Conservation (phyloP, 2,888 invertebrate genomes). For the Synanthedon formicaeformis region DNA sequence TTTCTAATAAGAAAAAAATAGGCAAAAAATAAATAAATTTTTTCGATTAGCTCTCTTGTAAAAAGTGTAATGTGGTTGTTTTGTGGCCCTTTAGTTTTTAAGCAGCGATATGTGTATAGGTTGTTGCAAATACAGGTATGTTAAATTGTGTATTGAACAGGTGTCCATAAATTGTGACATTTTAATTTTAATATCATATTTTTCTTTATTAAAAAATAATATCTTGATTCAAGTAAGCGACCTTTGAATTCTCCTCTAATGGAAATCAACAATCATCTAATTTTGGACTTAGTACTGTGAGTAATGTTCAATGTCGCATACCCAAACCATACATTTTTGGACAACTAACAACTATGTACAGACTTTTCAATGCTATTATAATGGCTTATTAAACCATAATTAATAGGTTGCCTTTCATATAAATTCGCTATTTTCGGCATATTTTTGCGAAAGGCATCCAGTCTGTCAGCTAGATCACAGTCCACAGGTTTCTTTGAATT, state of each 20-base stretch:
- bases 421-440: slow-evolving; percentile 10
- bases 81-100: too few relatives aligned
- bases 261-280: background rate
- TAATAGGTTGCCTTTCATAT: slow-evolving; percentile 12
- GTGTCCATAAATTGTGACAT: too few relatives aligned
- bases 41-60: too few relatives aligned
- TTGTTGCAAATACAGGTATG: too few relatives aligned
- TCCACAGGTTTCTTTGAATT: background rate
- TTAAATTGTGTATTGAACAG: too few relatives aligned
- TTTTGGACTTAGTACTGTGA: slow-evolving; percentile 1
- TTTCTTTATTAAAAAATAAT: too few relatives aligned
- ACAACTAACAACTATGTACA: background rate
- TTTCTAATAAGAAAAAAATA: too few relatives aligned
- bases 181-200: too few relatives aligned
- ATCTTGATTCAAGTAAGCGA: too few relatives aligned
- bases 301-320: slow-evolving; percentile 11
- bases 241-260: background rate
- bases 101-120: too few relatives aligned
- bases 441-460: background rate
- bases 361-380: background rate
- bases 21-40: too few relatives aligned
- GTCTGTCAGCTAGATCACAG: background rate
- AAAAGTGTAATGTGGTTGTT: too few relatives aligned
- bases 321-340: slow-evolving; percentile 9
- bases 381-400: background rate